These are phyloP conservation scores for Podargus strigoides DNA, from an alignment of 2,797 vertebrate species.

Conservation along the genomic window DNA sequence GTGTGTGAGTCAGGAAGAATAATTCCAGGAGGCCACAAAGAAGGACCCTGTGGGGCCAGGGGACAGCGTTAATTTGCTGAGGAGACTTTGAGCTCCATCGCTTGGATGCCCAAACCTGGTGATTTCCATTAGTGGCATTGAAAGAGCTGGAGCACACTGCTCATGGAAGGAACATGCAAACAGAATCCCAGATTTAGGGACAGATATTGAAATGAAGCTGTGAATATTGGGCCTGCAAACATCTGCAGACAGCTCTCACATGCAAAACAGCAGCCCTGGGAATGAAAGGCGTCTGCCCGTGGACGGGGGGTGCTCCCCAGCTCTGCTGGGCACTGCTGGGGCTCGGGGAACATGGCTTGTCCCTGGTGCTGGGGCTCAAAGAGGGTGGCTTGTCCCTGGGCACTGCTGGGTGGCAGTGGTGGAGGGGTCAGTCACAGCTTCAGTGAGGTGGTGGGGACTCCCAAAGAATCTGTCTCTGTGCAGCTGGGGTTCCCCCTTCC, in stretches of 20 bases:
- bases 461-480: not conserved
- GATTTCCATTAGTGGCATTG: not conserved
- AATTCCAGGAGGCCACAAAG: not conserved
- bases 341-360: too few species aligned
- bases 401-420: not conserved
- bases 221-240: too few species aligned
- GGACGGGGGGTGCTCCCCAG: too few species aligned
- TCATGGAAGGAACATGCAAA: not conserved
- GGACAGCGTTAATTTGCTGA: not conserved
- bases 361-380: accelerated
- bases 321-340: too few species aligned
- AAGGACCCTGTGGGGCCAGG: accelerated
- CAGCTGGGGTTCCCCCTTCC: not conserved
- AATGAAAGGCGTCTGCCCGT: too few species aligned
- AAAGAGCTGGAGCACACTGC: not conserved
- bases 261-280: too few species aligned
- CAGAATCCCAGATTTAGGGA: accelerated
- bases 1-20: not conserved
- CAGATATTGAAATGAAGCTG: not conserved
- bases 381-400: too few species aligned
- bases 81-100: not conserved
- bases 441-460: too few species aligned
- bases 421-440: not conserved
- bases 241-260: too few species aligned
- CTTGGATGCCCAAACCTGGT: not conserved